Evolutionary conservation across 2,113 vertebrate species (phyloP).

Genomic region (Phasianus colchicus): DNA sequence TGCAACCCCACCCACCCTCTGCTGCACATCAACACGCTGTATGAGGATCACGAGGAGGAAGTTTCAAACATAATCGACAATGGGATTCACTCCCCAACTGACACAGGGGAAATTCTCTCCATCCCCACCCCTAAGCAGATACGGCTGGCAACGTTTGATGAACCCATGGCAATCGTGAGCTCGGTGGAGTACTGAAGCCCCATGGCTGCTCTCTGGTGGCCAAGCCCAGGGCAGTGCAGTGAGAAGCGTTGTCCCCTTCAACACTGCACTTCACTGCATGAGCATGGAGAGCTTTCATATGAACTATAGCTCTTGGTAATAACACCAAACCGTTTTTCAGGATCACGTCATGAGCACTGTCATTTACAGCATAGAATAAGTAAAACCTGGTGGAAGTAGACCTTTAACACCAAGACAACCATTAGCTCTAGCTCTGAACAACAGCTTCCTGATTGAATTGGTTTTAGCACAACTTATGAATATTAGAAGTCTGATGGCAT

Average conservation of each 20-base stretch:
- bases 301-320: slow-evolving; percentile 23
- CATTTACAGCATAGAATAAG: slow-evolving; percentile 40
- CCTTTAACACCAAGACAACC: slow-evolving; percentile 39
- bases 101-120: slow-evolving; percentile 75
- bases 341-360: slow-evolving; percentile 54
- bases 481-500: slow-evolving; percentile 32
- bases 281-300: slow-evolving; percentile 68
- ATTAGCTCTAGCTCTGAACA: slow-evolving; percentile 52
- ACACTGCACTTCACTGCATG: slow-evolving; percentile 66
- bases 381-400: slow-evolving; percentile 43
- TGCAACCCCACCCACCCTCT: slow-evolving; percentile 80
- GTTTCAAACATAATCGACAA: slow-evolving; percentile 68
- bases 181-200: slow-evolving; percentile 79
- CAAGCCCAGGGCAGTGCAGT: background rate
- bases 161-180: slow-evolving; percentile 80
- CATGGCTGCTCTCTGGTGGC: rapidly evolving
- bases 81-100: slow-evolving; percentile 59
- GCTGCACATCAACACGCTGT: slow-evolving; percentile 83
- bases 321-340: slow-evolving; percentile 5
- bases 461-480: slow-evolving; percentile 50
- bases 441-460: slow-evolving; percentile 39
- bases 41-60: slow-evolving; percentile 80
- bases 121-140: slow-evolving; percentile 81
- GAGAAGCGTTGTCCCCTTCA: background rate
- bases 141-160: slow-evolving; percentile 80